Evolutionary conservation across 2,797 vertebrate species (phyloP).

Genomic region (Psittacula echo): DNA sequence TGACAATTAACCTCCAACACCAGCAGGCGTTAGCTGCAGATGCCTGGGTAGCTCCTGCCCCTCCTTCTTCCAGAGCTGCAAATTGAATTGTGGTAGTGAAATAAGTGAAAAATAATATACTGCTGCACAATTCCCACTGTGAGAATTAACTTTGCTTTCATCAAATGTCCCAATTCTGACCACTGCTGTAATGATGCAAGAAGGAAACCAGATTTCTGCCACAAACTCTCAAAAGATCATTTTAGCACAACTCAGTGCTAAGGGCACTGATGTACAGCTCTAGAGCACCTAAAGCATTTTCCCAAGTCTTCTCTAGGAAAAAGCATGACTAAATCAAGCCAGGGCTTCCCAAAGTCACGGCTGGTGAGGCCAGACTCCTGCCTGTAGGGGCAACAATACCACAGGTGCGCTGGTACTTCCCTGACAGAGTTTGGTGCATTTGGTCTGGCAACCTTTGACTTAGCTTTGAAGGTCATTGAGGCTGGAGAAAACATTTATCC

Average conservation of each 20-base stretch:
- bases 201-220: background rate
- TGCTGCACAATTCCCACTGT: background rate
- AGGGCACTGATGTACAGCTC: background rate
- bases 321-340: background rate
- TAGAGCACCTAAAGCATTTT: background rate
- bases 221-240: background rate
- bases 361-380: background rate
- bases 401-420: background rate
- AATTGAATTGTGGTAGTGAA: background rate
- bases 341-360: background rate
- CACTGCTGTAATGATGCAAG: background rate
- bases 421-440: background rate
- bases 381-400: background rate
- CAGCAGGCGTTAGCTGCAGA: constrained; percentile 17
- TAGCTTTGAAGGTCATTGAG: background rate
- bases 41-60: background rate
- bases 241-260: background rate
- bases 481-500: constrained; percentile 30
- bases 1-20: constrained; percentile 8
- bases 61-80: background rate
- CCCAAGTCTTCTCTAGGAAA: background rate
- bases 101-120: background rate
- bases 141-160: background rate
- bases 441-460: background rate
- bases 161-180: background rate